Evolutionary conservation across 2,888 invertebrate species (phyloP), one percentile per base, ranked within the genome.

Genomic region (Lithophane socia): DNA sequence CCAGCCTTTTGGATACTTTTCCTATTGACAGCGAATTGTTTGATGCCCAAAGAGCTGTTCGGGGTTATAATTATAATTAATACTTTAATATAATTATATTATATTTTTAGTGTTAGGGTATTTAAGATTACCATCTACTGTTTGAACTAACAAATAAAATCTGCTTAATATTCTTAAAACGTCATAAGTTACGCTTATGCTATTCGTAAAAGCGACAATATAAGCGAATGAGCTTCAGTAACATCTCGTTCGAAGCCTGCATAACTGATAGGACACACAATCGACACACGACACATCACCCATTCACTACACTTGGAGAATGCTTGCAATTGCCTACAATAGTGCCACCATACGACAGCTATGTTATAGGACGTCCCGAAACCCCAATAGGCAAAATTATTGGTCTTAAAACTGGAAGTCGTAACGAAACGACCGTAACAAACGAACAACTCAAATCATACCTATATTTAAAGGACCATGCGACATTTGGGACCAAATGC

Each of bases 291-390:
- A 70, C 77, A 83, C 80, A 79, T 85, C 64, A 47, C 42, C 67
- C 61, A 75, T 80, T 68, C 83, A n/a, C 67, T 79, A 75, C 85
- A 81, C 85, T 83, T 76, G 85, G 78, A 87, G 77, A 81, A 87
- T 85, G 77, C 60, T 75, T 63, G 75, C 63, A 76, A 79, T 80
- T 73, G 74, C 65, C 18, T 52, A 37, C 4, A 7, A 3, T 67
- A 79, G 65, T 54, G 42, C 10, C 16, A 58, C 84, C 80, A 81
- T 69, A n/a, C 24, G 5, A 60, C 10, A 2, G 0, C 9, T 0
- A 0, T 8, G 4, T 24, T 1, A 0, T 7, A 16, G 7, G 67
- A 80, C 54, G 8, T 72, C 42, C 29, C 21, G n/a, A 37, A 54
- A 29, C 5, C 1, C 3, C 3, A 10, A 47, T 7, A 24, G 3